These are phyloP conservation scores for Nezara viridula DNA, from an alignment of 2,888 invertebrate genomes.

Conservation along the genomic window DNA sequence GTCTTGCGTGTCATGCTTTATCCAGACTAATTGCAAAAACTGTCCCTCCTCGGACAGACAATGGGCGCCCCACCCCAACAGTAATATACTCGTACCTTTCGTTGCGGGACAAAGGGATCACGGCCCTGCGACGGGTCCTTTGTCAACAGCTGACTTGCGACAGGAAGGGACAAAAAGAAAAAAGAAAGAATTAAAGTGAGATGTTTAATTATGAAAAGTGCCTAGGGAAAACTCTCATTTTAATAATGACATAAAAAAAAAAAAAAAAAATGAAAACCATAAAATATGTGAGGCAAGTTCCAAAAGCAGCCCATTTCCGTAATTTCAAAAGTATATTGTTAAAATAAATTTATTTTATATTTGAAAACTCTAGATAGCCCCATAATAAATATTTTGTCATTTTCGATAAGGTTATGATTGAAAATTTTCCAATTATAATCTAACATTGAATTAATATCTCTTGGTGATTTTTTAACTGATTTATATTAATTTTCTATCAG, in stretches of 20 bases:
- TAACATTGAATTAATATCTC: too few relatives aligned
- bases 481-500: too few relatives aligned
- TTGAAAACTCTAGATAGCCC: too few relatives aligned
- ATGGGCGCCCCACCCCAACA: neutral
- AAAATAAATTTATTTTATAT: too few relatives aligned
- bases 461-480: too few relatives aligned
- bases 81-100: slow-evolving; percentile 5
- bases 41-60: neutral
- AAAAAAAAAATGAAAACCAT: neutral
- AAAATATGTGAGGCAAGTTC: too few relatives aligned
- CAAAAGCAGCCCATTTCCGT: too few relatives aligned
- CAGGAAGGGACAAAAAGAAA: neutral
- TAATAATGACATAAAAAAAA: neutral
- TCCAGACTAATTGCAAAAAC: slow-evolving; percentile 36
- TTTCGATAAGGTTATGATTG: too few relatives aligned
- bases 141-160: neutral
- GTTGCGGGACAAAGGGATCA: slow-evolving; percentile 11
- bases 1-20: neutral
- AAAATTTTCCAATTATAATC: too few relatives aligned
- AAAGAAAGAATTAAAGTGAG: neutral
- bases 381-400: too few relatives aligned
- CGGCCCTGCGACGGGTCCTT: neutral
- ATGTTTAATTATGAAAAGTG: slow-evolving; percentile 36
- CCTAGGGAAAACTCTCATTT: slow-evolving; percentile 28
- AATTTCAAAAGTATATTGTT: too few relatives aligned